Evolutionary conservation across 2,113 vertebrate genomes (phyloP).

Genomic region (Tichodroma muraria): DNA sequence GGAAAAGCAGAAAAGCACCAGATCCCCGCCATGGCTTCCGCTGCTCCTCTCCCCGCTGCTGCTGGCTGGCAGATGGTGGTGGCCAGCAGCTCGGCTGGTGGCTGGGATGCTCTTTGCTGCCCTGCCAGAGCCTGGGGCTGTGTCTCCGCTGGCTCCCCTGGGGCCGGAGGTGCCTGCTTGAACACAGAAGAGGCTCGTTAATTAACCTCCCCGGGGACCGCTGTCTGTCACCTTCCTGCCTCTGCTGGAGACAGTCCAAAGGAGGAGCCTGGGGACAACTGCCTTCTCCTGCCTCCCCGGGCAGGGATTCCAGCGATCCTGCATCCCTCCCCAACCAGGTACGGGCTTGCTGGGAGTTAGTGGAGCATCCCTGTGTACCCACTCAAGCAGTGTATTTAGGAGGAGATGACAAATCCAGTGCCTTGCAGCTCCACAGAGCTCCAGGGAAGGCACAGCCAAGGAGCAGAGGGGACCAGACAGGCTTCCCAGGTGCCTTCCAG

Average conservation of each 20-base stretch:
- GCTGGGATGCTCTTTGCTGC: constrained; percentile 21
- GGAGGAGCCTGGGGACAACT: not conserved
- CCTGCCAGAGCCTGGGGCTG: not conserved
- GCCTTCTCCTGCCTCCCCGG: not conserved
- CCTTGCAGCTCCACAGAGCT: not conserved
- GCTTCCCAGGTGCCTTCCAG: not conserved
- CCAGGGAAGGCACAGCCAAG: not conserved
- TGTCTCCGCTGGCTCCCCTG: not conserved
- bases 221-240: not conserved
- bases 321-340: not conserved
- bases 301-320: not conserved
- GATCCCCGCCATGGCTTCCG: not conserved
- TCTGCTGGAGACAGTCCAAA: not conserved
- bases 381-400: not conserved
- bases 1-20: not conserved
- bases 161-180: not conserved
- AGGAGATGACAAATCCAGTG: not conserved
- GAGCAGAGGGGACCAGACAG: not conserved
- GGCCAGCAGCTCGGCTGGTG: constrained; percentile 35
- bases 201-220: not conserved
- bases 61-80: constrained; percentile 23
- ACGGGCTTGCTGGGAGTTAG: not conserved
- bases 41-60: not conserved
- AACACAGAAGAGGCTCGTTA: not conserved
- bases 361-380: not conserved